Base-by-base conservation (phyloP, 2,113 vertebrate species). In the Spea bombifrons region DNA sequence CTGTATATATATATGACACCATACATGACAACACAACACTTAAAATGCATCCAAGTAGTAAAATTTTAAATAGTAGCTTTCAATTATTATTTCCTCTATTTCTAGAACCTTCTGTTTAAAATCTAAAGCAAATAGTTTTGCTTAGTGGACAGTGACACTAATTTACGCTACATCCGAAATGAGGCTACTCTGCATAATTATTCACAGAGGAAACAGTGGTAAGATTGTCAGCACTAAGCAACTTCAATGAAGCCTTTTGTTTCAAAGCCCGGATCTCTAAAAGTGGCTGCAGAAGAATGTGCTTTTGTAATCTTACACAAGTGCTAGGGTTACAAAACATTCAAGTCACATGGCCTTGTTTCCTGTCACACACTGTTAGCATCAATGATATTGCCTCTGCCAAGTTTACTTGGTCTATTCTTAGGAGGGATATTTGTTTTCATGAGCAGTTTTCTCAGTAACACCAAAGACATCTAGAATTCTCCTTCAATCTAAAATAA, bases 321-420 rank as follows among this genome's bases (percentile, higher is more conserved):
- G 88, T 88, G 86, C 74, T 87, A 17, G 6, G 83, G 86, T 88
- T 90, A 86, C 88, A 89, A 89, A 90, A 89, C 87, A 90, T 85
- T 81, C 82, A 75, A 87, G 87, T 89, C 89, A 90, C 88, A 87
- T 89, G 87, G 84, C 81, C 86, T 88, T 88, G 86, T 89, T 90
- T 89, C 89, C 89, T 89, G 89, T 90, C 89, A 90, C 88, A 90
- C 86, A 86, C 82, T 88, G 88, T 90, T 89, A 90, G 86, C 89
- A 89, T 90, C 89, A 90, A 86, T 88, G 87, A 86, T 82, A 83
- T 85, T 86, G 86, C 85, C 83, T 82, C 84, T 90, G 89, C 89
- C 88, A 90, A 90, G 85, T 88, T 85, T 85, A 87, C 87, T 90
- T 85, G 85, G 86, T 89, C 87, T 89, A 83, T 83, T 87, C 84